These are phyloP conservation scores for Sebastes vulpes DNA, from an alignment of 2,797 vertebrate genomes.

Conservation along the genomic window DNA sequence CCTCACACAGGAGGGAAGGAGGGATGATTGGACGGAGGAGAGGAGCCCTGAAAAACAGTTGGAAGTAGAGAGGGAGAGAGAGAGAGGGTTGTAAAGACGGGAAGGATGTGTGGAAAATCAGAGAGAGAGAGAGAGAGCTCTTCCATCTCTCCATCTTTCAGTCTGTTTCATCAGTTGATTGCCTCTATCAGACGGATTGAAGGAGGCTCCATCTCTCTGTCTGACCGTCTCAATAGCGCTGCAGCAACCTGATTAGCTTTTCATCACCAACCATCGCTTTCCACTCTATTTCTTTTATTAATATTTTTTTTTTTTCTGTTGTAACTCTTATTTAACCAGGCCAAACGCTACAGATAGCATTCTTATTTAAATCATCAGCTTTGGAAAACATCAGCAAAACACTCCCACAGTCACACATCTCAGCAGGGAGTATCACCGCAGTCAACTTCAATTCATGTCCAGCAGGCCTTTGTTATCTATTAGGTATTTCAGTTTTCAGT, in stretches of 20 bases:
- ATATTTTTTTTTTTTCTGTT: neutral
- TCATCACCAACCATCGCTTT: constrained; percentile 34
- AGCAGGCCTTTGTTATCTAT: neutral
- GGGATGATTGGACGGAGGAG: constrained; percentile 15
- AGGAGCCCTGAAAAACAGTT: constrained; percentile 18
- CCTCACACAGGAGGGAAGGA: neutral
- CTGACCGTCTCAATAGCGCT: constrained; percentile 46
- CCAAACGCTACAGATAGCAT: neutral
- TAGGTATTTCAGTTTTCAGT: neutral
- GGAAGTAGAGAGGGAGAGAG: neutral
- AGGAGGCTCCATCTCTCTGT: constrained; percentile 49
- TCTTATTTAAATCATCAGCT: neutral
- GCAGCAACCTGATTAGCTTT: constrained; percentile 64
- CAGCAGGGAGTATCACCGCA: neutral
- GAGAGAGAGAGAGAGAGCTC: constrained; percentile 31
- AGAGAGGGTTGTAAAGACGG: neutral
- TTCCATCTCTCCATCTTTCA: constrained; percentile 50
- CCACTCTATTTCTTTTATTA: neutral
- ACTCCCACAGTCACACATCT: neutral
- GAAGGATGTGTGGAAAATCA: constrained; percentile 30
- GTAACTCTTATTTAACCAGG: constrained; percentile 9
- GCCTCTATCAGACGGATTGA: constrained; percentile 55
- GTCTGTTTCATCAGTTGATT: constrained; percentile 77
- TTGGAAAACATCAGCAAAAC: neutral
- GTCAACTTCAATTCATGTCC: neutral